These are phyloP conservation scores for Linurgus olivaceus DNA, from an alignment of 2,797 vertebrate species.

Conservation along the genomic window DNA sequence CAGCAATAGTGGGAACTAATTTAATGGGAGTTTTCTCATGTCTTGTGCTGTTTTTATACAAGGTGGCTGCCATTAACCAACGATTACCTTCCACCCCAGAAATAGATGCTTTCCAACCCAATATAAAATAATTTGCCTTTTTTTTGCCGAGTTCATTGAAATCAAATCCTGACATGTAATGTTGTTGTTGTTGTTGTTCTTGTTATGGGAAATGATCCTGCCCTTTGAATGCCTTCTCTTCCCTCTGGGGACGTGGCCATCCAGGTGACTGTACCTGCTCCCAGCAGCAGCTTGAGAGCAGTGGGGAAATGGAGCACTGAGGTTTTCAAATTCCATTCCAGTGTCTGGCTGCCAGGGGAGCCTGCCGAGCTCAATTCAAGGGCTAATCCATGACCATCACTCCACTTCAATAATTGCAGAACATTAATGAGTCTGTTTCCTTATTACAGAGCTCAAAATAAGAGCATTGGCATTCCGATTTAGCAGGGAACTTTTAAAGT, in stretches of 20 bases:
- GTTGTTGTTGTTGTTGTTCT: background rate
- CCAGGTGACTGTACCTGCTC: conserved; percentile 46
- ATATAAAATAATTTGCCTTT: background rate
- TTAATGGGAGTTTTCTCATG: background rate
- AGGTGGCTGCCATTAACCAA: background rate
- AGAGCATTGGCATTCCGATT: conserved; percentile 43
- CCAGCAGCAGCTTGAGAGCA: background rate
- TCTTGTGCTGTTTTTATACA: background rate
- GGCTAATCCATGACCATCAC: conserved; percentile 9
- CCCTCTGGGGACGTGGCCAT: background rate
- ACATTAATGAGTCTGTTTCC: conserved; percentile 45
- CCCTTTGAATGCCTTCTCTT: background rate
- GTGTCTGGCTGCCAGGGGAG: background rate
- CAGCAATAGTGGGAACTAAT: background rate
- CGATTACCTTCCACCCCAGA: background rate
- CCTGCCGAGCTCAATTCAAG: conserved; percentile 16
- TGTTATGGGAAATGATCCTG: background rate
- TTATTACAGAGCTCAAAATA: conserved; percentile 52
- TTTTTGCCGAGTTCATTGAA: background rate
- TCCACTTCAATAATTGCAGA: conserved; percentile 43
- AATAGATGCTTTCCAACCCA: background rate
- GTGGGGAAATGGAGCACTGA: conserved; percentile 17
- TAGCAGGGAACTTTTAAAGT: conserved; percentile 51
- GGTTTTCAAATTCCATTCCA: conserved; percentile 17
- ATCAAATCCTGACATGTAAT: background rate